phyloP scores from a whole-genome alignment of 2,888 invertebrate genomes.

The Amphipyra berbera region DNA sequence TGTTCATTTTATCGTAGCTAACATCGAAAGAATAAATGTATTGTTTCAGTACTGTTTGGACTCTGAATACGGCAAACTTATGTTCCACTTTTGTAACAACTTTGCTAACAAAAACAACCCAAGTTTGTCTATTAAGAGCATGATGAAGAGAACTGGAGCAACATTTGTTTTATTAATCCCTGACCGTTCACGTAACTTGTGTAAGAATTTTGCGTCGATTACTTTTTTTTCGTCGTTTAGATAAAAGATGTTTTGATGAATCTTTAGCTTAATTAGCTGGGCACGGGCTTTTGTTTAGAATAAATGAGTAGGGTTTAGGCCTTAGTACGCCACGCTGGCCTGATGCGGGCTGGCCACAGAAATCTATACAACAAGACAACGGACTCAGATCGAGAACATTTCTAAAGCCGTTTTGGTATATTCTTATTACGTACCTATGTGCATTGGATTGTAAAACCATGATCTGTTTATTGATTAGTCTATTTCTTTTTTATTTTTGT shows the following conservation, averaged over 20 bases:
- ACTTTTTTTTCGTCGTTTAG: constrained; percentile 30
- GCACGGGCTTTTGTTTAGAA: no score
- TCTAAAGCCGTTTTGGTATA: no score
- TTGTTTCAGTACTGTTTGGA: constrained; percentile 47
- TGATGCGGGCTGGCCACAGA: no score
- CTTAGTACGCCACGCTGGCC: no score
- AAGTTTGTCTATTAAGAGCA: constrained; percentile 57
- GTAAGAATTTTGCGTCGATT: constrained; percentile 41
- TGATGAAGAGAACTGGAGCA: constrained; percentile 49
- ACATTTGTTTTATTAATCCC: constrained; percentile 57
- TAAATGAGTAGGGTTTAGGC: no score
- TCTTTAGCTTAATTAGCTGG: constrained; percentile 1
- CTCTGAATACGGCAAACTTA: constrained; percentile 52
- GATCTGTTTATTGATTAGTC: no score
- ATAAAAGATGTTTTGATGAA: constrained; percentile 14
- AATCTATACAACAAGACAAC: no score
- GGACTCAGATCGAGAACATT: no score
- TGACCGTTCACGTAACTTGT: constrained; percentile 34
- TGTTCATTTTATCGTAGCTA: constrained; percentile 37
- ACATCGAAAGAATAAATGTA: constrained; percentile 40
- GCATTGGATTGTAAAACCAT: no score
- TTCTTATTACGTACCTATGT: no score
- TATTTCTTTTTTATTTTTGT: no score
- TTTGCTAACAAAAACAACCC: constrained; percentile 52
- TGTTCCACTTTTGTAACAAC: constrained; percentile 48